Base-by-base conservation (phyloP, 1,140 invertebrate species). In the Bathynomus jamesi region DNA sequence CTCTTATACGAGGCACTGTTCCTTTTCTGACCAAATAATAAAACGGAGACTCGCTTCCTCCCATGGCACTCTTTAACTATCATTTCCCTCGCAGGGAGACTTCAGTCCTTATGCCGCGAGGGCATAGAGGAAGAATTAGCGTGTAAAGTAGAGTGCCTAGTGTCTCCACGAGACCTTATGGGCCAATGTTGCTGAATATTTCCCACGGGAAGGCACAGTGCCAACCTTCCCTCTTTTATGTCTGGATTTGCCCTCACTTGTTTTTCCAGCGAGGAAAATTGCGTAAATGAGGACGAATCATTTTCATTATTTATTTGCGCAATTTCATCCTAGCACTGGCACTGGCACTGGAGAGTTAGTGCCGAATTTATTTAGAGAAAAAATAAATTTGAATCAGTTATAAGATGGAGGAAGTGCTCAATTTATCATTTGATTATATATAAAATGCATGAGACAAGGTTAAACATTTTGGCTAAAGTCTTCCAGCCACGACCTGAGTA, bases 181-280 rank as follows among this genome's bases (percentile, higher is more conserved):
- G 40, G 40, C 40, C 40, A 53, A 53, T 53, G 40, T 53, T 53
- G 40, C 40, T 53, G 40, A 53, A 53, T 53, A 53, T 53, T 53
- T 53, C 40, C 40, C 40, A 53, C 40, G 40, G 32, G 40, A 53
- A 53, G 40, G 40, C 40, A 53, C 21, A 53, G 40, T 53, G 40
- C 40, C 40, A 53, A 53, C 40, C 40, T 53, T 53, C 40, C 5
- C 40, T 53, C 32, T 53, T 53, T 53, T 53, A 53, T 53, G 40
- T 53, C 5, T 53, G 32, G 40, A 53, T 53, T 53, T 53, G 40
- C 5, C 21, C 40, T 40, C 13, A 11, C 21, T 53, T 11, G 13
- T 53, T 53, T 53, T 5, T 21, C 2, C 7, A 53, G 40, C 40
- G 40, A 53, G 40, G 40, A 21, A 53, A 53, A 53, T 40, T 3